Conservation (phyloP, 2,113 vertebrate genomes). For the Octodon degus region DNA sequence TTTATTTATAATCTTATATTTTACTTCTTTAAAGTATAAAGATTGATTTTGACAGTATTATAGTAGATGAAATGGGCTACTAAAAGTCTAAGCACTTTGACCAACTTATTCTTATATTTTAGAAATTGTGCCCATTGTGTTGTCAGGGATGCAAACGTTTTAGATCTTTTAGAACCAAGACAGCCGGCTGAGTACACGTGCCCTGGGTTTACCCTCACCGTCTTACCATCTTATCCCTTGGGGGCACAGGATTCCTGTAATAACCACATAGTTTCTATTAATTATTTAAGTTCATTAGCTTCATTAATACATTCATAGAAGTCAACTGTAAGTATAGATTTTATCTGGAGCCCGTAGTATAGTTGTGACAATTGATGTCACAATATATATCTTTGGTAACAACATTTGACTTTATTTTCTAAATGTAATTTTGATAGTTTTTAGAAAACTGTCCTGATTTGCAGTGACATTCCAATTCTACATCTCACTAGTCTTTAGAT, state of each 20-base stretch:
- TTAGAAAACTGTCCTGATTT: constrained; percentile 16
- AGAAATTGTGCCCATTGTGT: background rate
- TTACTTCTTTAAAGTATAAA: constrained; percentile 41
- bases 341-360: constrained; percentile 23
- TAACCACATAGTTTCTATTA: constrained; percentile 47
- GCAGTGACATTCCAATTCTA: background rate
- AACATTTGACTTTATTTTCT: constrained; percentile 17
- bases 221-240: background rate
- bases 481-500: background rate
- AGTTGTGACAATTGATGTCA: background rate
- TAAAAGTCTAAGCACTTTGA: constrained; percentile 27
- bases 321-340: constrained; percentile 12
- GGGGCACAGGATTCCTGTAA: constrained; percentile 9
- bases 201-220: background rate
- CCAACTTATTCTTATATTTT: constrained; percentile 45
- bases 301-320: constrained; percentile 46
- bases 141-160: background rate
- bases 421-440: constrained; percentile 21
- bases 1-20: constrained; percentile 48
- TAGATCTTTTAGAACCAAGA: background rate
- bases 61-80: background rate
- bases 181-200: background rate
- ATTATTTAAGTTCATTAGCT: constrained; percentile 72
- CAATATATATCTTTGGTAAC: background rate
- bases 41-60: background rate